phyloP scores from a whole-genome alignment of 2,113 vertebrate genomes.

The Pardalotus punctatus region DNA sequence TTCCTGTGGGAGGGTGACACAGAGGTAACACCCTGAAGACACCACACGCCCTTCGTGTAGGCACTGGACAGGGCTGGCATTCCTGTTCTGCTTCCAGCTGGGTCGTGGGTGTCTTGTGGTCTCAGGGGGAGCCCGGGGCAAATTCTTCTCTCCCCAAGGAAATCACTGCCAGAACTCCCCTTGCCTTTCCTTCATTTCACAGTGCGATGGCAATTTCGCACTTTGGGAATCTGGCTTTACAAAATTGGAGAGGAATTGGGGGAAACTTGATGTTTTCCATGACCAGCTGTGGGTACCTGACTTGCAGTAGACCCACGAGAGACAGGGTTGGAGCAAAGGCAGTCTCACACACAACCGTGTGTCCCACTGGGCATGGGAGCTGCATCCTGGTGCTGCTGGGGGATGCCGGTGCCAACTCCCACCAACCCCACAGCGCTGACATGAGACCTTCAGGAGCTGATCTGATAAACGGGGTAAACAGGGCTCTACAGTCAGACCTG shows the following conservation, averaged over 20 bases:
- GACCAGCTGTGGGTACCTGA: neutral
- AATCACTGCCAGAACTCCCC: neutral
- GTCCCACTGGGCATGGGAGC: neutral
- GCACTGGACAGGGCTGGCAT: fast-evolving
- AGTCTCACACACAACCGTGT: neutral
- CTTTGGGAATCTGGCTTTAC: neutral
- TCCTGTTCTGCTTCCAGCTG: neutral
- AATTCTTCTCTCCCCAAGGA: neutral
- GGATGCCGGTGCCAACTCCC: neutral
- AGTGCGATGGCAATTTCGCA: fast-evolving
- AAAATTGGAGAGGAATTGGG: neutral
- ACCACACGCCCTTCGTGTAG: fast-evolving
- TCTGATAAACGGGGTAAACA: neutral
- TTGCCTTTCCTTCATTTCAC: neutral
- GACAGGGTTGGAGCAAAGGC: fast-evolving
- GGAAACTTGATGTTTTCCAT: neutral
- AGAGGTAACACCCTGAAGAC: neutral
- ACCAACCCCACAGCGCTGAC: neutral
- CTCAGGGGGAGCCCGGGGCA: neutral
- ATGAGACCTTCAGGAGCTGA: neutral
- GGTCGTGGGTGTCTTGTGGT: neutral
- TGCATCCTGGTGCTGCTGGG: neutral
- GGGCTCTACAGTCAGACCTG: neutral
- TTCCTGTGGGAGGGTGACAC: neutral
- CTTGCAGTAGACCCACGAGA: neutral